phyloP scores from a whole-genome alignment of 2,888 invertebrate species.

The Cerastoderma edule region DNA sequence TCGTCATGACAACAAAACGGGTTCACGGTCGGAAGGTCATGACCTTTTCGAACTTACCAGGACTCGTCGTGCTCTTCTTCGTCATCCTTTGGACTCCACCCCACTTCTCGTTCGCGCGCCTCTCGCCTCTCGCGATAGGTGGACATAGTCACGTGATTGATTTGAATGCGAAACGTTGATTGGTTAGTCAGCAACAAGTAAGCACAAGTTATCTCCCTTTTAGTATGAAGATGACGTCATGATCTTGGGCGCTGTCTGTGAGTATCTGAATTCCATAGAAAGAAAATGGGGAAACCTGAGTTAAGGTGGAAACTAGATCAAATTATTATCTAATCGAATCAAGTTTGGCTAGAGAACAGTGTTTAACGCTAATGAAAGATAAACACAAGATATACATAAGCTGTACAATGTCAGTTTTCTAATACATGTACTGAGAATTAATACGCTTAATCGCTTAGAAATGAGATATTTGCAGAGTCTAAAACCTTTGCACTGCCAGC shows the following conservation, averaged over 20 bases:
- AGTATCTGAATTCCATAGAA: constrained; percentile 25
- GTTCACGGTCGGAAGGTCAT: constrained; percentile 9
- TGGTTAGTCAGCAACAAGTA: constrained; percentile 42
- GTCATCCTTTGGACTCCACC: constrained; percentile 34
- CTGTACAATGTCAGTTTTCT: no score
- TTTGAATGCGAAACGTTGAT: constrained; percentile 44
- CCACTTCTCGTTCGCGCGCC: constrained; percentile 39
- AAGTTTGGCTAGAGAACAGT: no score
- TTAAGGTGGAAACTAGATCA: no score
- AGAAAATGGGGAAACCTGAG: constrained; percentile 6
- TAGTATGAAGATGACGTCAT: constrained; percentile 17
- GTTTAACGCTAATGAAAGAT: no score
- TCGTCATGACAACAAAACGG: constrained; percentile 5
- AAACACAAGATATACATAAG: no score
- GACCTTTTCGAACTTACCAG: constrained; percentile 10
- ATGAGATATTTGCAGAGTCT: no score
- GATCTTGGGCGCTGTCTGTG: constrained; percentile 18
- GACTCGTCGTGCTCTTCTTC: constrained; percentile 18
- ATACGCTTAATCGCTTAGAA: no score
- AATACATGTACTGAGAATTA: no score
- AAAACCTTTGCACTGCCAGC: no score
- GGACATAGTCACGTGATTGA: constrained; percentile 51
- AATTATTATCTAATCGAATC: no score
- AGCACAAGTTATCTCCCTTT: constrained; percentile 46
- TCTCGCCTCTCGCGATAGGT: constrained; percentile 49